These are phyloP conservation scores for Protonibea diacanthus DNA, from an alignment of 2,797 vertebrate genomes.

Conservation along the genomic window DNA sequence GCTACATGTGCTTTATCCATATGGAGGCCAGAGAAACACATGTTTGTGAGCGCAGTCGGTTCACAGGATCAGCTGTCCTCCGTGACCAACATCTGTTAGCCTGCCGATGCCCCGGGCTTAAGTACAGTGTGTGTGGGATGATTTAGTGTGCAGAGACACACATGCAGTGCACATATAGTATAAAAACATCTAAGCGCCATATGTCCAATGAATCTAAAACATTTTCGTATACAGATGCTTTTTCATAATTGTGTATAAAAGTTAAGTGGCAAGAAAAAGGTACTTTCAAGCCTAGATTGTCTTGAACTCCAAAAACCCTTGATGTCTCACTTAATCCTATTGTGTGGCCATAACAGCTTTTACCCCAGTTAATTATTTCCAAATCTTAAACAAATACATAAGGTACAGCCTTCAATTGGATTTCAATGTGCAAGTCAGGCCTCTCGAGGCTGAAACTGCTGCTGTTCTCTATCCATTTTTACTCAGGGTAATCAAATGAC, in stretches of 20 bases:
- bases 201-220: conserved; percentile 57
- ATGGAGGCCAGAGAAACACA: conserved; percentile 78
- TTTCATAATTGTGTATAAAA: conserved; percentile 70
- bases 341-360: conserved; percentile 83
- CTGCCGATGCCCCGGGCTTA: conserved; percentile 67
- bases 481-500: conserved; percentile 87
- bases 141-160: conserved; percentile 54
- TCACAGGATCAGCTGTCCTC: conserved; percentile 82
- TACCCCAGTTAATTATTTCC: conserved; percentile 87
- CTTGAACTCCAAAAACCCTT: conserved; percentile 68
- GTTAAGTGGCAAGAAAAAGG: conserved; percentile 72
- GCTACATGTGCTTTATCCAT: conserved; percentile 76
- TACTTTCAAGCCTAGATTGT: conserved; percentile 65
- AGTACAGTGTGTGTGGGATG: conserved; percentile 38
- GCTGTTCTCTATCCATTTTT: conserved; percentile 86
- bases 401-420: conserved; percentile 85
- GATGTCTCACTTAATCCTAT: conserved; percentile 81
- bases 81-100: conserved; percentile 82
- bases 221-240: conserved; percentile 61
- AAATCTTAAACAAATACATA: conserved; percentile 88
- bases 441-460: conserved; percentile 80
- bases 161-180: conserved; percentile 35
- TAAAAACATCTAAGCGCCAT: conserved; percentile 62
- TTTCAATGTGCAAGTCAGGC: conserved; percentile 85
- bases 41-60: conserved; percentile 71